Conservation (phyloP, 2,113 vertebrate species). For the Condylura cristata region DNA sequence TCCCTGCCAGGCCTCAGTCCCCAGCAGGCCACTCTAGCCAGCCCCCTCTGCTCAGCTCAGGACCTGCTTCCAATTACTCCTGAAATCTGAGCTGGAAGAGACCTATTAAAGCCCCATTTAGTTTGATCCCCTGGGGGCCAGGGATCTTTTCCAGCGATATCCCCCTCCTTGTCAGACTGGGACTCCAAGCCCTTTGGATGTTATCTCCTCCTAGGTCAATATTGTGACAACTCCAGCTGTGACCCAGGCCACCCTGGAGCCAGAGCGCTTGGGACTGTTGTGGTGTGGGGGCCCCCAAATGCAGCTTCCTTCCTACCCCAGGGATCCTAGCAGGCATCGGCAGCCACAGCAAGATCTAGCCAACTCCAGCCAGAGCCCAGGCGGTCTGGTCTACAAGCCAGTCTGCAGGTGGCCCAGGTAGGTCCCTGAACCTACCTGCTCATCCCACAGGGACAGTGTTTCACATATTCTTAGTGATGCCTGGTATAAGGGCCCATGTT, state of each 20-base stretch:
- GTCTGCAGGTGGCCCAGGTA: background rate
- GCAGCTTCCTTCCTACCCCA: background rate
- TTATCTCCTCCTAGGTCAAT: slow-evolving; percentile 80
- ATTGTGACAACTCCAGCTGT: slow-evolving; percentile 81
- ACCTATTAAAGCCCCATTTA: slow-evolving; percentile 80
- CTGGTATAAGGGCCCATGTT: slow-evolving; percentile 70
- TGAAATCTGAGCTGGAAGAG: slow-evolving; percentile 82
- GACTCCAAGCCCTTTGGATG: slow-evolving; percentile 73
- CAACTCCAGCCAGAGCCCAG: background rate
- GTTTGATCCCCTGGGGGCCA: slow-evolving; percentile 69
- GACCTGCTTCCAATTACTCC: slow-evolving; percentile 81
- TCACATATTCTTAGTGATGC: slow-evolving; percentile 55
- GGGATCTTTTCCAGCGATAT: slow-evolving; percentile 76
- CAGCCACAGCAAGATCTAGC: background rate
- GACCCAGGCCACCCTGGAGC: slow-evolving; percentile 78
- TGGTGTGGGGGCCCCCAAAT: background rate
- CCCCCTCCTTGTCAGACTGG: slow-evolving; percentile 66
- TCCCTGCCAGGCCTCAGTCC: background rate
- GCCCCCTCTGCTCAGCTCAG: slow-evolving; percentile 47
- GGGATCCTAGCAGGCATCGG: background rate
- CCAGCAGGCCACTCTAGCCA: slow-evolving; percentile 11
- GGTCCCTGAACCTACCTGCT: background rate
- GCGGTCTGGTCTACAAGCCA: background rate
- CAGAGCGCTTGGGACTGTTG: slow-evolving; percentile 45
- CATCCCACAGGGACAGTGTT: background rate